Evolutionary conservation across 2,888 invertebrate species (phyloP).

Genomic region (Caenorhabditis sp.): DNA sequence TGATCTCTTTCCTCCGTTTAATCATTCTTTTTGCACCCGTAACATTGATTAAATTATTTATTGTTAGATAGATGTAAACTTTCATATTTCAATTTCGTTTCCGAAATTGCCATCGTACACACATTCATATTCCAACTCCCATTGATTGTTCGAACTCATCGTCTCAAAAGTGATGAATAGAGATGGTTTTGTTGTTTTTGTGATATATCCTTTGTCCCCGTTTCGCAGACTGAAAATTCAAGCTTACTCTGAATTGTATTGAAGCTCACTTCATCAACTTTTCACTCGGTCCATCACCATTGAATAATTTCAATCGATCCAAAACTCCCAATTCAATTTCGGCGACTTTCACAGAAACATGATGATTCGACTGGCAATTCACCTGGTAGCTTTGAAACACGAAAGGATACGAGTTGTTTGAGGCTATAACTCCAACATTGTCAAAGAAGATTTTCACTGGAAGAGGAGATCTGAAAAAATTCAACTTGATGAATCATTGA

Average conservation of each 20-base stretch:
- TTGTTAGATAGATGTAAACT: neutral
- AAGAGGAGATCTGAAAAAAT: conserved; percentile 5
- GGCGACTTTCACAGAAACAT: conserved; percentile 14
- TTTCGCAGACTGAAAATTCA: conserved; percentile 1
- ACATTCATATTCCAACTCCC: conserved; percentile 30
- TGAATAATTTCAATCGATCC: conserved; percentile 24
- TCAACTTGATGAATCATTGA: neutral
- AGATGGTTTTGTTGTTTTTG: conserved; percentile 14
- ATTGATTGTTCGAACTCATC: conserved; percentile 9
- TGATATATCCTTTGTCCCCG: neutral
- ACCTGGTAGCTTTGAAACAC: conserved; percentile 33
- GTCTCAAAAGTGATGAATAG: conserved; percentile 33
- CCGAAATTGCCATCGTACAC: conserved; percentile 37
- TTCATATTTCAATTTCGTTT: conserved; percentile 32
- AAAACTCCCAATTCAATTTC: conserved; percentile 16
- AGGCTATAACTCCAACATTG: conserved; percentile 17
- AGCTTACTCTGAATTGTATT: too few relatives aligned
- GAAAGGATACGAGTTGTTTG: conserved; percentile 31
- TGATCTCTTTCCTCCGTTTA: conserved; percentile 24
- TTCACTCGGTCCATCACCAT: conserved; percentile 10
- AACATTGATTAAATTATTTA: conserved; percentile 8
- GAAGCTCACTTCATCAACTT: conserved; percentile 27
- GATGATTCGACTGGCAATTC: conserved; percentile 15
- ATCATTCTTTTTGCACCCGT: conserved; percentile 3
- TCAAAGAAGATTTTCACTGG: conserved; percentile 22